Percentiles rank a stretch among this genome's conserved stretches.
Evolutionary conservation across 2,888 invertebrate genomes (phyloP).

Genomic region (Drosophila sordidapex): DNA sequence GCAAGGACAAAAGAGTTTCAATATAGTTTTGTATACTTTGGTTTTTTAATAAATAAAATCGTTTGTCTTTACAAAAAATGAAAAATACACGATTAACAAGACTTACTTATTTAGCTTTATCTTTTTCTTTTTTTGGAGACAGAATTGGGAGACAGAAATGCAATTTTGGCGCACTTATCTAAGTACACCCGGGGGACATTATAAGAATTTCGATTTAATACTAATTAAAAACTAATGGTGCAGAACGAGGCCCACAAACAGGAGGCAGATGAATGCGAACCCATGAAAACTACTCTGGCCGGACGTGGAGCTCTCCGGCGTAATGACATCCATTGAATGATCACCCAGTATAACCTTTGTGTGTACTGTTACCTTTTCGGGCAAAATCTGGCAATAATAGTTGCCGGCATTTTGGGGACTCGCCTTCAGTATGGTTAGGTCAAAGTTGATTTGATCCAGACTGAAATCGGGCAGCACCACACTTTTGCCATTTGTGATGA

Average conservation of each 20-base stretch:
- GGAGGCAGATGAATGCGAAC: constrained; percentile 17
- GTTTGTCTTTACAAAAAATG: constrained; percentile 71
- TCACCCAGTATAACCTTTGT: constrained; percentile 63
- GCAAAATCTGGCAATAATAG: constrained; percentile 68
- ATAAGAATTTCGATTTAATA: constrained; percentile 40
- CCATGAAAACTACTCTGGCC: constrained; percentile 38
- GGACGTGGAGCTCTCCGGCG: constrained; percentile 76
- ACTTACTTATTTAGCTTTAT: constrained; percentile 45
- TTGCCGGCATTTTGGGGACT: constrained; percentile 64
- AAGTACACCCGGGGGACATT: constrained; percentile 32
- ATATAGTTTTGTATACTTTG: constrained; percentile 65
- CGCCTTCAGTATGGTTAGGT: constrained; percentile 69
- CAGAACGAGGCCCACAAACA: constrained; percentile 25
- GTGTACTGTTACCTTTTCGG: constrained; percentile 48
- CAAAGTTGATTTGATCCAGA: constrained; percentile 52
- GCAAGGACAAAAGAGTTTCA: background rate
- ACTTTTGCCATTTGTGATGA: constrained; percentile 57
- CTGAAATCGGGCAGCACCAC: constrained; percentile 59
- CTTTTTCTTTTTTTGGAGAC: constrained; percentile 33
- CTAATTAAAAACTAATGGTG: constrained; percentile 48
- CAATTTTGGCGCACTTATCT: constrained; percentile 28
- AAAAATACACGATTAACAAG: constrained; percentile 69
- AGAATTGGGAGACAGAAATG: constrained; percentile 40
- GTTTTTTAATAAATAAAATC: constrained; percentile 79
- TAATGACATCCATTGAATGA: constrained; percentile 66